A percentile compares a stretch with the other conserved stretches of the same genome.
Conservation (phyloP, 1,140 invertebrate species). For the Dinoponera quadriceps region DNA sequence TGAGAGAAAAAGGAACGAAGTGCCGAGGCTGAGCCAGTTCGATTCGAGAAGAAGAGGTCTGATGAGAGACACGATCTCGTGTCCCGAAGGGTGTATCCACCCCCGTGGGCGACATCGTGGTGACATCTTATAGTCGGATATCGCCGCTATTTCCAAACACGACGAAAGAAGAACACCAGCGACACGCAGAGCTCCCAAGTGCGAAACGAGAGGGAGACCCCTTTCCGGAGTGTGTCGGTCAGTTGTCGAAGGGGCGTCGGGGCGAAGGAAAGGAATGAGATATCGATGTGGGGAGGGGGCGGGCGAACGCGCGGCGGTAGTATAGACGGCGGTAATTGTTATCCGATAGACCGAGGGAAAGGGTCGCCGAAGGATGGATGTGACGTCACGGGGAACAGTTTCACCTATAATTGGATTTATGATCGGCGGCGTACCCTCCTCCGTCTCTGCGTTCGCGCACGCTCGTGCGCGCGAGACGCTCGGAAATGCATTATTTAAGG, state of each 20-base stretch:
- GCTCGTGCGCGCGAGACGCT: neutral
- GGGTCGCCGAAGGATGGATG: slow-evolving; percentile 69
- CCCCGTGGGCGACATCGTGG: neutral
- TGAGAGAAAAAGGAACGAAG: too few species aligned
- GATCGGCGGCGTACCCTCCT: slow-evolving; percentile 60
- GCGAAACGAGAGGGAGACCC: slow-evolving; percentile 26
- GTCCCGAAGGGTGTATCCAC: neutral
- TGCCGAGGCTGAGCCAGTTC: too few species aligned
- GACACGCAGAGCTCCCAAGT: slow-evolving; percentile 20
- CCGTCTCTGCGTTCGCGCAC: slow-evolving; percentile 4
- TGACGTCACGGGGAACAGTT: slow-evolving; percentile 72
- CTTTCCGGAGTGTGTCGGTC: slow-evolving; percentile 39
- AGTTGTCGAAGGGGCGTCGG: slow-evolving; percentile 58
- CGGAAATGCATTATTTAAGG: slow-evolving; percentile 68
- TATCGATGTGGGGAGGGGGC: slow-evolving; percentile 61
- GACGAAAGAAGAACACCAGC: slow-evolving; percentile 30
- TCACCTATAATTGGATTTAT: slow-evolving; percentile 75
- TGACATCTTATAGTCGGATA: slow-evolving; percentile 7
- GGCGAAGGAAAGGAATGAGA: slow-evolving; percentile 61
- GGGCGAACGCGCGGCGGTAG: slow-evolving; percentile 22
- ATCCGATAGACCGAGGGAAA: slow-evolving; percentile 67
- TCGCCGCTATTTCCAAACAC: slow-evolving; percentile 17
- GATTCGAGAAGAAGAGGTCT: too few species aligned
- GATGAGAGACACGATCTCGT: neutral
- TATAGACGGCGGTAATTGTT: slow-evolving; percentile 70